Evolutionary conservation across 2,113 vertebrate genomes (phyloP).

Genomic region (Pao palembangensis): DNA sequence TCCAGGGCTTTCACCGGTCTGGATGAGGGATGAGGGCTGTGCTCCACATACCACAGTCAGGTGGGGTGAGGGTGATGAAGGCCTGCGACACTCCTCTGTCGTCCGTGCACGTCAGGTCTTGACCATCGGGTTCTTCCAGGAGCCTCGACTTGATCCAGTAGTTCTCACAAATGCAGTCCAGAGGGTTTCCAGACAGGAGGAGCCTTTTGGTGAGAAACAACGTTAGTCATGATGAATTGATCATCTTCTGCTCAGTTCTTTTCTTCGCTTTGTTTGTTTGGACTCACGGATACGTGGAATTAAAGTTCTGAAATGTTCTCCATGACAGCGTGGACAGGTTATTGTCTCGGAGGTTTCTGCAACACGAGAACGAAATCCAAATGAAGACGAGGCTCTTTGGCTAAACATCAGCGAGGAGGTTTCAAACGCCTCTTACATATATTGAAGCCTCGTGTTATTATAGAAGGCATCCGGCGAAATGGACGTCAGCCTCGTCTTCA

Average conservation of each 20-base stretch:
- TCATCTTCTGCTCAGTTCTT: background rate
- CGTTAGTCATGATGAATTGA: no score
- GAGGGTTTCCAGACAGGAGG: conserved; percentile 86
- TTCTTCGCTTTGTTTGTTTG: background rate
- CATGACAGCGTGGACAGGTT: conserved; percentile 89
- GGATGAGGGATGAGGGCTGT: conserved; percentile 4
- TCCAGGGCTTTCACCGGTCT: background rate
- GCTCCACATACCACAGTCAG: conserved; percentile 83
- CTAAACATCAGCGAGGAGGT: background rate
- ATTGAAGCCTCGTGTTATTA: conserved; percentile 89
- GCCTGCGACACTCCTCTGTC: conserved; percentile 77
- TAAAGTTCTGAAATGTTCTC: conserved; percentile 88
- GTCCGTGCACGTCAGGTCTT: conserved; percentile 84
- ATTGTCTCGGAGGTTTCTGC: conserved; percentile 92
- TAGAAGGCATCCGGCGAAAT: conserved; percentile 87
- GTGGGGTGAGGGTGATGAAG: conserved; percentile 80
- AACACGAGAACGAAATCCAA: background rate
- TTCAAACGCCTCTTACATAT: conserved; percentile 82
- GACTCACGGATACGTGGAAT: conserved; percentile 87
- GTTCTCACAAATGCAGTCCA: conserved; percentile 91
- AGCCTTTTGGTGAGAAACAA: conserved; percentile 67
- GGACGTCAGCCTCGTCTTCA: conserved; percentile 83
- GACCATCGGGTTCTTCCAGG: conserved; percentile 77
- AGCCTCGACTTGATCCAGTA: conserved; percentile 92
- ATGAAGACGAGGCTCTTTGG: background rate